Base-by-base conservation (phyloP, 2,113 vertebrate species). In the Neolamprologus variostigma region DNA sequence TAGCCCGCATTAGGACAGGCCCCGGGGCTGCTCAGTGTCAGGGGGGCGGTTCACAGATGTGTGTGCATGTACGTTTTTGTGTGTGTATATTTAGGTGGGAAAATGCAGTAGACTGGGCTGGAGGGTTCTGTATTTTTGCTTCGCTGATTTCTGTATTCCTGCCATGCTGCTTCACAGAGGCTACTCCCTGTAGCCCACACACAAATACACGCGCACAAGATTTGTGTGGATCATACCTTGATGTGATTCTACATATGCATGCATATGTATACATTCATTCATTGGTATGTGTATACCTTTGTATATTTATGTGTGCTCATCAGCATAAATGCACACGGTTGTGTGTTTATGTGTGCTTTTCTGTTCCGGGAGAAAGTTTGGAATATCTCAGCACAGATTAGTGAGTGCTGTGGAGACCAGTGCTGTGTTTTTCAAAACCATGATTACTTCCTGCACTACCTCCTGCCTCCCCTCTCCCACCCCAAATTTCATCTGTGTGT, bases 21-120 rank as follows among this genome's bases (percentile, higher is more conserved):
- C 89, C 88, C 12, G 94, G 95, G 96, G 96, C 97, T 98, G 98
- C 97, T 97, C 97, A 97, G 93, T 96, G 97, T 98, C 98, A 98
- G 96, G 96, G 84, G 93, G 79, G 89, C 53, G 87, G 90, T 87
- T 85, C 88, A 95, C 83, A 87, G 96, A 89, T 51, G 55, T 89
- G 85, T 87, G 81, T 86, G 19, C 71, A 35, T 88, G 81, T 86
- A n/a, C 40, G 26, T 84, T 23, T 81, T n/a, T 81, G 50, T 71
- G 61, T 86, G 47, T 47, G 40, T 76, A 21, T 78, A n/a, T 83
- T 54, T 85, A 61, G 84, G 63, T 87, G 23, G 37, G 85, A 86
- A 86, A 86, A 88, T 82, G 81, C 86, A 71, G 42, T 33, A 79
- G 78, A 87, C 23, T 66, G 45, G 79, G 63, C 31, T 57, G 28